These are phyloP conservation scores for Oceanites oceanicus DNA, from an alignment of 2,113 vertebrate genomes.

Conservation along the genomic window DNA sequence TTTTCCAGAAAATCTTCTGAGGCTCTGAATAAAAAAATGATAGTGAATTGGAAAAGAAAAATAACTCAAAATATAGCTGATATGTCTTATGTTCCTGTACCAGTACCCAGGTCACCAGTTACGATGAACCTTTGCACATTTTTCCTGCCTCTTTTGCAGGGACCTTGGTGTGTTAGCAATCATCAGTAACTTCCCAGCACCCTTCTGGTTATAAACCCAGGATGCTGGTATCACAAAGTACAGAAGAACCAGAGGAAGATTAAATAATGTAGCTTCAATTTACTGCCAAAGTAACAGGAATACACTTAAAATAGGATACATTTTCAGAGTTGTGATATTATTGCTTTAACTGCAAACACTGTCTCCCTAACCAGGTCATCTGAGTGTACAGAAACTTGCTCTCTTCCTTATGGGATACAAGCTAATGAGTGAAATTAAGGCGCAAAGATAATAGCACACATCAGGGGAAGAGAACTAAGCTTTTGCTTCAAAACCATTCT, in stretches of 20 bases:
- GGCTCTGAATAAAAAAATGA: constrained; percentile 10
- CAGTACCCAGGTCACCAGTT: neutral
- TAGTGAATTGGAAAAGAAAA: neutral
- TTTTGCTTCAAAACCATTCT: constrained; percentile 49
- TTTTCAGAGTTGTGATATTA: neutral
- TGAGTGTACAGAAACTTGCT: neutral
- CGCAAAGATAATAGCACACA: neutral
- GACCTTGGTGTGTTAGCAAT: neutral
- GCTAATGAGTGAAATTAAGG: constrained; percentile 55
- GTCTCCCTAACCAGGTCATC: neutral
- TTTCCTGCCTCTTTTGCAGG: neutral
- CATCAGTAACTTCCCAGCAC: neutral
- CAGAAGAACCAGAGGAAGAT: neutral
- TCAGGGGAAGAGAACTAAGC: constrained; percentile 47
- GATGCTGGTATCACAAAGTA: neutral
- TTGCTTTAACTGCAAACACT: neutral
- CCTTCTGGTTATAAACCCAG: neutral
- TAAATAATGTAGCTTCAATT: neutral
- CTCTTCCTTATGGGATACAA: neutral
- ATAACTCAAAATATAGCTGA: neutral
- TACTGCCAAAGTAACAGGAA: neutral
- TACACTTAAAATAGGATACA: neutral
- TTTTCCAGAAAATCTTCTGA: neutral
- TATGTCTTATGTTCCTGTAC: neutral
- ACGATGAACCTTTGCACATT: neutral